phyloP scores from a whole-genome alignment of 2,888 invertebrate genomes.

The Biston betularia region DNA sequence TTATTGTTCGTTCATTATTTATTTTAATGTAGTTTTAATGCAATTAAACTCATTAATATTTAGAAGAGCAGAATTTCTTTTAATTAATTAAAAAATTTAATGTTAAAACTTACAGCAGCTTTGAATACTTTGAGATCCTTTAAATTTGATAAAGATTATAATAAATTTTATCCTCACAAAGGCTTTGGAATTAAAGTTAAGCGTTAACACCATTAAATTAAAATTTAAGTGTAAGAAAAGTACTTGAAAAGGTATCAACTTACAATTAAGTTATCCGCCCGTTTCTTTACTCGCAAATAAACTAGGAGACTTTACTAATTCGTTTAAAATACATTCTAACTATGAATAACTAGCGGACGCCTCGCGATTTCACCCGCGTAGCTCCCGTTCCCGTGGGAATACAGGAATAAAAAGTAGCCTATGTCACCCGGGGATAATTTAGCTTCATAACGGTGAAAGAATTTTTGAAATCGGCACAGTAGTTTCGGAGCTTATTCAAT shows the following conservation, averaged over 20 bases:
- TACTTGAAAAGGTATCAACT: conserved; percentile 12
- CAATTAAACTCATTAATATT: conserved; percentile 53
- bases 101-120: conserved; percentile 13
- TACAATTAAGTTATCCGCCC: background rate
- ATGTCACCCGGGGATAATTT: no score
- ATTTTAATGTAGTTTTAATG: conserved; percentile 53
- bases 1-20: conserved; percentile 48
- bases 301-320: background rate
- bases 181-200: conserved; percentile 23
- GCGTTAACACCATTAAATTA: conserved; percentile 17
- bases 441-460: no score
- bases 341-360: no score
- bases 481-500: no score
- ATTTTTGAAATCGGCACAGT: no score
- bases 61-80: conserved; percentile 49
- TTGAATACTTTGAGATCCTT: conserved; percentile 4
- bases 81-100: conserved; percentile 45
- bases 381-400: no score
- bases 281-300: background rate
- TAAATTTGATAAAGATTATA: conserved; percentile 6
- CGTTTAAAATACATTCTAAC: background rate
- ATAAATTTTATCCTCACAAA: conserved; percentile 15
- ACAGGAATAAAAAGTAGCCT: no score
- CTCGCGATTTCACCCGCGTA: no score
- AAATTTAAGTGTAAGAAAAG: conserved; percentile 1